Conservation (phyloP, 2,113 vertebrate species). For the Drymodes brunneopygia region DNA sequence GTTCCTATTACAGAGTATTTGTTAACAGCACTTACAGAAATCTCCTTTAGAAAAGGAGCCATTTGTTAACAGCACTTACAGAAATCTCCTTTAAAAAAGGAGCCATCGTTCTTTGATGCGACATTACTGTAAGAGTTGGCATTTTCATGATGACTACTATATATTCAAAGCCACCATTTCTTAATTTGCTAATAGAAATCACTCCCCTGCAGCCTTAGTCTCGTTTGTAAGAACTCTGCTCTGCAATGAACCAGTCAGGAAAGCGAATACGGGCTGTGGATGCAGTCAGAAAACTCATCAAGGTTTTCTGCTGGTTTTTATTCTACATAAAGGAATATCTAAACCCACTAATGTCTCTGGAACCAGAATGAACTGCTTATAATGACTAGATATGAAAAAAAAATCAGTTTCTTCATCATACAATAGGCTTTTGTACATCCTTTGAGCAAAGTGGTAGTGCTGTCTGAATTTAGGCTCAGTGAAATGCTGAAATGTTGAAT, state of each 20-base stretch:
- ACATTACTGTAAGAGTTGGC: background rate
- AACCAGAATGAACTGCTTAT: background rate
- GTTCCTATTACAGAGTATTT: background rate
- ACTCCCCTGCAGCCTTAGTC: background rate
- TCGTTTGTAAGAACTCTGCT: background rate
- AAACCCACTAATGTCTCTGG: background rate
- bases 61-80: background rate
- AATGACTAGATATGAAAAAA: background rate
- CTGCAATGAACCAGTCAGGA: background rate
- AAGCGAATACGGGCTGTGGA: rapidly evolving
- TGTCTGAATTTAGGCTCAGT: background rate
- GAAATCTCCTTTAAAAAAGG: background rate
- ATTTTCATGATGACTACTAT: background rate
- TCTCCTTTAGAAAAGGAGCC: background rate
- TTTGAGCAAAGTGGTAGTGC: background rate
- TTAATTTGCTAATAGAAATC: slow-evolving; percentile 32
- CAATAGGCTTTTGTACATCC: background rate
- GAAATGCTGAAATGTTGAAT: background rate
- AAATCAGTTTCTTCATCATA: background rate
- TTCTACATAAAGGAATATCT: background rate
- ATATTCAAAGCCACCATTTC: slow-evolving; percentile 3
- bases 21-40: background rate
- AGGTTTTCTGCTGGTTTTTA: background rate
- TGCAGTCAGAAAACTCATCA: background rate
- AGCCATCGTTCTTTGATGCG: background rate